These are phyloP conservation scores for Desmophyllum pertusum DNA, from an alignment of 92 coral and sea anemone species.

Conservation along the genomic window DNA sequence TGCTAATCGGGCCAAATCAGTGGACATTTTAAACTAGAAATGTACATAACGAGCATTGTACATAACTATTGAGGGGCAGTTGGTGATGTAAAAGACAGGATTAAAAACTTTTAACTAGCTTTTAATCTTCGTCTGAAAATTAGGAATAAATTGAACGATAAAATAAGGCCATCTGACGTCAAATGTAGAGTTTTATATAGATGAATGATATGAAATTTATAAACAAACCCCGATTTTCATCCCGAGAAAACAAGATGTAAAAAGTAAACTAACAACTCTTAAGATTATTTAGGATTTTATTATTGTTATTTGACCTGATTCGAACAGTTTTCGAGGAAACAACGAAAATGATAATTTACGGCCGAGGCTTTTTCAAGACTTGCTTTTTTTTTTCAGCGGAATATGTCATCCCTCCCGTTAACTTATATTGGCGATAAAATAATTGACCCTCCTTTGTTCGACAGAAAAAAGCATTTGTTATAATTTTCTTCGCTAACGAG, in stretches of 20 bases:
- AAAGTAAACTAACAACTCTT: background rate
- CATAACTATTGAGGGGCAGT: too few relatives aligned
- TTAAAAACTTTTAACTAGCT: too few relatives aligned
- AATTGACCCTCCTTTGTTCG: slow-evolving; percentile 14
- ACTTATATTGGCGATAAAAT: background rate
- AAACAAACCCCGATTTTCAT: too few relatives aligned
- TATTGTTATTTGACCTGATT: background rate
- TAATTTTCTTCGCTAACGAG: slow-evolving; percentile 17
- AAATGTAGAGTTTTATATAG: too few relatives aligned
- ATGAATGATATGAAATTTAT: too few relatives aligned
- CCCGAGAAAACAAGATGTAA: background rate
- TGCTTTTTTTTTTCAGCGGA: background rate
- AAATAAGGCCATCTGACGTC: too few relatives aligned
- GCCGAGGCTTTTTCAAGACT: background rate
- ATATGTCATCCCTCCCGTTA: background rate
- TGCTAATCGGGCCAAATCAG: too few relatives aligned
- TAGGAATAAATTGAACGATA: too few relatives aligned
- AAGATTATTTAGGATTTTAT: background rate
- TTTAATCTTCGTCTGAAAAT: too few relatives aligned
- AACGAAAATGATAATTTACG: background rate
- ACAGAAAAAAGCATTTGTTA: background rate
- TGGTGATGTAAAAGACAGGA: too few relatives aligned
- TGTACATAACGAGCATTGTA: too few relatives aligned
- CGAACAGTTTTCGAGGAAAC: background rate
- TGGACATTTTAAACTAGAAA: too few relatives aligned